Evolutionary conservation across 2,113 vertebrate species (phyloP), one percentile per base, ranked within the genome.

Genomic region (Leptosomus discolor): DNA sequence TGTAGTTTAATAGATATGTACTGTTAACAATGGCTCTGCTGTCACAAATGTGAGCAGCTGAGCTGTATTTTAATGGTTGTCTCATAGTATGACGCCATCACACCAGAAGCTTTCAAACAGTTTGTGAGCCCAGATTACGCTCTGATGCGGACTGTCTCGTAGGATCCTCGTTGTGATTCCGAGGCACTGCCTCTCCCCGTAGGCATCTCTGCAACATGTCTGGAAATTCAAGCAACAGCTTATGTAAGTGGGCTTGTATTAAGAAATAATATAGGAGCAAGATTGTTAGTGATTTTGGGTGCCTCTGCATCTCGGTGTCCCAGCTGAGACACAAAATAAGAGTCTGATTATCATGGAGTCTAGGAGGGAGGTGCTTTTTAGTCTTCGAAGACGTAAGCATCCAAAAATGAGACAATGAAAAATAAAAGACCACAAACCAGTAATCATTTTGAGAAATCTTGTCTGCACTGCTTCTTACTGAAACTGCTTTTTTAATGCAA

Each of bases 401-500:
- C 68, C 36, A 76, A 61, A 87, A 96, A 80, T 63, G 85, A 93
- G 63, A 54, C 67, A 86, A 20, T 74, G 34, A 92, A 92, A 85
- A 82, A 88, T 48, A 53, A 70, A 91, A 94, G 36, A 37, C 32
- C 41, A 32, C 22, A 71, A 84, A 61, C 24, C 64, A 75, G 46
- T 64, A 75, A 73, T 79, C 24, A 48, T 87, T 86, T 79, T 89
- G 89, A 85, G 69, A 91, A 89, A 76, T 37, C 54, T 91, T 57
- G 48, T 77, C 56, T 81, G 67, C 9, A 6, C 34, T 61, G 13
- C 83, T 94, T 86, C 60, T 68, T 75, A 60, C 53, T 68, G 39
- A 73, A 95, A 70, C 46, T 75, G 69, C 83, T 91, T 95, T 97
- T 96, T 60, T 91, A 91, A 95, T 96, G 88, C 91, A 95, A 92